Evolutionary conservation across 2,113 vertebrate species (phyloP), one percentile per base, ranked within the genome.

Genomic region (Rhinopithecus roxellana): DNA sequence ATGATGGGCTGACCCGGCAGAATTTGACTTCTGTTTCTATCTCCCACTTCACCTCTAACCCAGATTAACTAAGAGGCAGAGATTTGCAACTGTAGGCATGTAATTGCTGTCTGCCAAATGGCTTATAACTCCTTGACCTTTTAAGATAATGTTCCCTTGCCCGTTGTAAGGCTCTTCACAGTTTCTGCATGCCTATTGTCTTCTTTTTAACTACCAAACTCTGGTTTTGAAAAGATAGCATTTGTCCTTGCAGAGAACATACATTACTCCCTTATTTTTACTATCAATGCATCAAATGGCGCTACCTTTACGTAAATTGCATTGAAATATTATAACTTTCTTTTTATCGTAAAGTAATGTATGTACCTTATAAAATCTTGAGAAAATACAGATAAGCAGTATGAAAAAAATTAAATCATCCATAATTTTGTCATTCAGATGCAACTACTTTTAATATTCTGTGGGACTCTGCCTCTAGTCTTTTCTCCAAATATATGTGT

Each of bases 341-440:
- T 74, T 93, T 84, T 94, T 52, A 87, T 55, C 93, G 23, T 52
- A 81, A 52, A 92, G 40, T 94, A 55, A 88, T 84, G 81, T 52
- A 59, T 69, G 69, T 5, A 81, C 59, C 43, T 86, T 59, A 3
- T 74, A 93, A 94, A 89, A 40, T 18, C 25, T 93, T 93, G 48
- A 89, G 78, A 88, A 97, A 95, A 84, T 55, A 45, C 9, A 79
- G 43, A 80, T 48, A 77, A 89, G 32, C 55, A 94, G 22, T 50
- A 40, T 87, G 40, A 48, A 92, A 97, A 84, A 89, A 81, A 61
- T 74, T 89, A n/a, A 86, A 64, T 90, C 7, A 74, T 84, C 40
- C 10, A 43, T 88, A 96, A 89, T 92, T 95, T 94, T 48, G 27
- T 81, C 81, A 93, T 69, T 80, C 27, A n/a, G 40, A 48, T 75